A percentile compares a stretch with the other conserved stretches of the same genome.
Conservation (phyloP, 1,140 invertebrate genomes). For the Nilaparvata lugens region DNA sequence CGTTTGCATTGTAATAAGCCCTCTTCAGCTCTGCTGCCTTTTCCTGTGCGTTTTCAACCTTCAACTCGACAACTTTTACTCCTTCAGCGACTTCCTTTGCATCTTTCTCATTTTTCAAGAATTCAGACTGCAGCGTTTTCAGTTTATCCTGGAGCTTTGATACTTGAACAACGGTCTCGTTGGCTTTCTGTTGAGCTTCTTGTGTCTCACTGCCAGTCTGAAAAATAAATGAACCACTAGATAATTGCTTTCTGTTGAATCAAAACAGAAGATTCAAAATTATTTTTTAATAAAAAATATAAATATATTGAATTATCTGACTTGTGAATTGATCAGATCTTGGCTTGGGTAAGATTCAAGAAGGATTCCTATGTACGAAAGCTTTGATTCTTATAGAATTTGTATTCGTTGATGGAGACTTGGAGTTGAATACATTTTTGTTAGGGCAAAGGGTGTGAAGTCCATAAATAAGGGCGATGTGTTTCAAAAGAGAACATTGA, state of each 20-base stretch:
- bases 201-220: constrained; percentile 60
- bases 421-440: no score
- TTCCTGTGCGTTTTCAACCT: constrained; percentile 45
- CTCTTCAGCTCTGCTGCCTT: constrained; percentile 42
- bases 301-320: no score
- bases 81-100: constrained; percentile 48
- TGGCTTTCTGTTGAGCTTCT: constrained; percentile 61
- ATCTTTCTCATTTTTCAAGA: constrained; percentile 60
- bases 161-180: constrained; percentile 59
- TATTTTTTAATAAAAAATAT: no score
- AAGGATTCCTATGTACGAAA: no score
- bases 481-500: no score
- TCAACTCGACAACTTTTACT: constrained; percentile 41
- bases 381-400: no score
- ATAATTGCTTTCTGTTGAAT: neutral
- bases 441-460: no score
- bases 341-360: no score
- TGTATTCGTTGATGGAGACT: no score
- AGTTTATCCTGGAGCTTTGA: constrained; percentile 53
- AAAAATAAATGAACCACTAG: constrained; percentile 14
- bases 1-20: constrained; percentile 48
- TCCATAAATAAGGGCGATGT: no score
- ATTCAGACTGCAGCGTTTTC: constrained; percentile 61
- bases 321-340: no score
- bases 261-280: no score